phyloP scores from a whole-genome alignment of 2,797 vertebrate genomes.

The Garrulus glandarius region DNA sequence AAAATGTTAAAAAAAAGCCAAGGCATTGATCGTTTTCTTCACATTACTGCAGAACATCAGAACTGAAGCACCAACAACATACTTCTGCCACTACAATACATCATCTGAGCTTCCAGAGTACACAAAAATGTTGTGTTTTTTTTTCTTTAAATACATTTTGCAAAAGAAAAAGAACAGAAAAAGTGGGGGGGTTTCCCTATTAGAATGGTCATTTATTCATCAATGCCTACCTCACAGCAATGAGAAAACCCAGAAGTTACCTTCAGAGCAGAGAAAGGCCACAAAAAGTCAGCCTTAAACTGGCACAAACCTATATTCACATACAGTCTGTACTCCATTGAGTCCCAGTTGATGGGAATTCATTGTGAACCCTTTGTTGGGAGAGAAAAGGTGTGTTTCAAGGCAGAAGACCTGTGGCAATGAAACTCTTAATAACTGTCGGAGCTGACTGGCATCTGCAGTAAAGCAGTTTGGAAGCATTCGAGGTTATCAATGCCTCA shows the following conservation, averaged over 20 bases:
- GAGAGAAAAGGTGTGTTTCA: neutral
- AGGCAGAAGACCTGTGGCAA: neutral
- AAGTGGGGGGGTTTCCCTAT: fast-evolving
- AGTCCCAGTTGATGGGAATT: neutral
- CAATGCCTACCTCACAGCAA: neutral
- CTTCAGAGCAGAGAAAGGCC: neutral
- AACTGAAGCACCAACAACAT: neutral
- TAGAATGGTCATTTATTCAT: neutral
- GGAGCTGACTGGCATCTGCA: neutral
- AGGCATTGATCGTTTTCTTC: neutral
- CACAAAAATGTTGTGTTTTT: neutral
- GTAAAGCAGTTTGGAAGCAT: slow-evolving; percentile 25
- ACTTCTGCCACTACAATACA: neutral
- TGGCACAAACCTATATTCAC: neutral
- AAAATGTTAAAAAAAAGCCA: slow-evolving; percentile 7
- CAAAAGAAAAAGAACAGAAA: neutral
- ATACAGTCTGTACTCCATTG: neutral
- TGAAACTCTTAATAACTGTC: slow-evolving; percentile 12
- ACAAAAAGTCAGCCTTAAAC: neutral
- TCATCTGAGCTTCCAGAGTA: neutral
- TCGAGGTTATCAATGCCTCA: neutral
- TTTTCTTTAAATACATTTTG: neutral
- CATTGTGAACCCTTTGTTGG: neutral
- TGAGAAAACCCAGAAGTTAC: neutral
- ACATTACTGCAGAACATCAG: neutral